phyloP scores from a whole-genome alignment of 2,888 invertebrate species.

The Aromia moschata region DNA sequence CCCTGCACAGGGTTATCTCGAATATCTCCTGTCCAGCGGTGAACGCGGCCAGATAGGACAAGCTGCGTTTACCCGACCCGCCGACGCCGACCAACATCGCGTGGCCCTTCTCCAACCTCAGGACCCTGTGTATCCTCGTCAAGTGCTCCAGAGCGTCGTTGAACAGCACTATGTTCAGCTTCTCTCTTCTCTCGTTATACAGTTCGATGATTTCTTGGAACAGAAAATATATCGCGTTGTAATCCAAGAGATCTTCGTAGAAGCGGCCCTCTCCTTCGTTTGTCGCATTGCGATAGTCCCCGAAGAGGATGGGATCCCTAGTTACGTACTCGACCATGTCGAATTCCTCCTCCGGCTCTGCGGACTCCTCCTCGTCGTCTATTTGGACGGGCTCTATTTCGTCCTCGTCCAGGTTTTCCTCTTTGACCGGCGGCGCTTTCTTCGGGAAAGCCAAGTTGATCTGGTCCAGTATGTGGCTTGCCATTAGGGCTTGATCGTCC shows the following conservation, averaged over 20 bases:
- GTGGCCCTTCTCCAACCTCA: conserved; percentile 86
- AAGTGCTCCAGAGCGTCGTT: conserved; percentile 92
- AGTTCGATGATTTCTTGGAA: conserved; percentile 92
- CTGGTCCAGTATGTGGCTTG: conserved; percentile 68
- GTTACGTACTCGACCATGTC: conserved; percentile 73
- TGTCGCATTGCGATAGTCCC: conserved; percentile 86
- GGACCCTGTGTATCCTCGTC: conserved; percentile 84
- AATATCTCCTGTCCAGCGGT: conserved; percentile 86
- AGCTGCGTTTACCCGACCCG: conserved; percentile 87
- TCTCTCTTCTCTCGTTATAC: conserved; percentile 79
- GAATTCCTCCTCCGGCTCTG: conserved; percentile 59
- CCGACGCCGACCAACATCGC: conserved; percentile 88
- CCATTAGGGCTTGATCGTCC: conserved; percentile 73
- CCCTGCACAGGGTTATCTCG: conserved; percentile 83
- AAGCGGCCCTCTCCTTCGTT: conserved; percentile 81
- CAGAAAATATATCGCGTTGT: conserved; percentile 85
- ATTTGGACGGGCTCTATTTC: conserved; percentile 34
- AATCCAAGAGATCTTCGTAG: conserved; percentile 91
- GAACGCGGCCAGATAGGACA: conserved; percentile 82
- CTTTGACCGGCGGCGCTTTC: conserved; percentile 58
- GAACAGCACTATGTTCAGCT: conserved; percentile 85
- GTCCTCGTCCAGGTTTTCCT: conserved; percentile 40
- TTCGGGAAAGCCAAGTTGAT: conserved; percentile 69
- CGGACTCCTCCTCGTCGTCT: conserved; percentile 32
- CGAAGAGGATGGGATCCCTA: conserved; percentile 85